phyloP scores from a whole-genome alignment of 2,797 vertebrate species.

The Pseudochirops corinnae region DNA sequence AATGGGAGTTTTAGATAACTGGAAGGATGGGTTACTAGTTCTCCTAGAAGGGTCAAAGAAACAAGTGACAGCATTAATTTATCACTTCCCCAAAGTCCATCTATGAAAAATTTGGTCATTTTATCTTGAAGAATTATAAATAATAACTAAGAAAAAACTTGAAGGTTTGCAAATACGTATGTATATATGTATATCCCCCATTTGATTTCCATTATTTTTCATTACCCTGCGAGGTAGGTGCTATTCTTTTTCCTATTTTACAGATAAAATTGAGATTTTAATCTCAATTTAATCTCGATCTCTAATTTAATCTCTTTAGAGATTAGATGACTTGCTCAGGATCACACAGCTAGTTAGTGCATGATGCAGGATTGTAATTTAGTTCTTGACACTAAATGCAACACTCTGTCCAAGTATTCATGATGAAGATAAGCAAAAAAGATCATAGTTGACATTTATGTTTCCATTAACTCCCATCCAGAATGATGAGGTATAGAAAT shows the following conservation, averaged over 20 bases:
- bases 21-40: neutral
- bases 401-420: neutral
- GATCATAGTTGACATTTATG: neutral
- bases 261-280: neutral
- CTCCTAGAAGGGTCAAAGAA: neutral
- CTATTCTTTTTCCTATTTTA: neutral
- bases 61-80: neutral
- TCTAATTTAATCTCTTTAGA: too few relatives aligned
- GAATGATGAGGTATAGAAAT: neutral
- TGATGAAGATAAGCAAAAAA: neutral
- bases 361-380: neutral
- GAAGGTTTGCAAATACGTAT: too few relatives aligned
- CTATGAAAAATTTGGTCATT: neutral
- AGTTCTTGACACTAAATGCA: neutral
- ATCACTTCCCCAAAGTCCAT: neutral
- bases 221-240: neutral
- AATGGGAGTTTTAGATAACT: neutral
- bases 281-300: too few relatives aligned
- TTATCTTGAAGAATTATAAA: neutral
- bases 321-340: neutral
- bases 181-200: neutral
- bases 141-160: neutral
- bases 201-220: neutral
- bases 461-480: neutral
- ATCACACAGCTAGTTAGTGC: neutral